Evolutionary conservation across 2,797 vertebrate species (phyloP), one percentile per base, ranked within the genome.

Genomic region (Danio albolineatus): DNA sequence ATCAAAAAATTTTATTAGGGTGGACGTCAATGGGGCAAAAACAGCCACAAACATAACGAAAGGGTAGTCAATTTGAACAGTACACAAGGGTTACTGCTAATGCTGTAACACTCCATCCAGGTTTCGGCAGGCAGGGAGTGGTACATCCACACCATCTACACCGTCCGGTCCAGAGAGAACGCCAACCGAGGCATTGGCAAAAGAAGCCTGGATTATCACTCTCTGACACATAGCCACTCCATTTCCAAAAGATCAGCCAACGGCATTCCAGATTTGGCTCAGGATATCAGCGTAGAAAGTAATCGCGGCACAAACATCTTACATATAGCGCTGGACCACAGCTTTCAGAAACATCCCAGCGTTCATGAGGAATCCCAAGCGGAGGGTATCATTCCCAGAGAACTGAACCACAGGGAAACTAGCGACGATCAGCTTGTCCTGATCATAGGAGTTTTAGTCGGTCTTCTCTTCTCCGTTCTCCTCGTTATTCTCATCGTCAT

Each of bases 221-320:
- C 76, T 0, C 0, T 44, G 4, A 10, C 86, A 39, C 43, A 62
- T 6, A 76, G 70, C 44, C 69, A 78, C 72, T 48, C 48, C 0
- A 16, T 56, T 54, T 67, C 41, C 46, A 86, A 73, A 81, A 80
- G 87, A 64, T 83, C 85, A 6, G 70, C 86, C 4, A 74, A 64
- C 0, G 59, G 76, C 0, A 59, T 82, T 36, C 89, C 90, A 4
- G 90, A 89, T 10, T 21, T 93, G 12, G 88, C 91, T 0, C 90
- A 91, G 82, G 92, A 95, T 51, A 98, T 98, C 0, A 95, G 96
- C 2, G 84, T 21, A 0, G 94, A 94, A 54, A 95, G 93, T 86
- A 94, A 76, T 84, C 93, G 95, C 1, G 97, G 97, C 17, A 99
- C 97, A 1, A 98, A 98, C 76, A 97, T 99, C 72, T 95, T 96